Evolutionary conservation across 2,797 vertebrate genomes (phyloP).

Genomic region (Tokudaia tokunoshimensis): DNA sequence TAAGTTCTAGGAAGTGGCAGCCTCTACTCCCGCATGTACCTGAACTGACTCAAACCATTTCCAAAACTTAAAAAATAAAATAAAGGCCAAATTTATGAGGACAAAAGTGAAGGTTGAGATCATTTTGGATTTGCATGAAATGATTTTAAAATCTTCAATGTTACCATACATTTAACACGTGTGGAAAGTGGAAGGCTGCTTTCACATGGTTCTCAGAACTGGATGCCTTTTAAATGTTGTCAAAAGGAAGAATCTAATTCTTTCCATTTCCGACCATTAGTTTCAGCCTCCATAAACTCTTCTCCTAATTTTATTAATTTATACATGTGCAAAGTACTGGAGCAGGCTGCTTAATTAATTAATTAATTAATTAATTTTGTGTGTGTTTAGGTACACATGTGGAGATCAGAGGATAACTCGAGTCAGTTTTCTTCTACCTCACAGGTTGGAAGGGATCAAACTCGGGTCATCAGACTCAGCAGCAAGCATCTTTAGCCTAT

Average conservation of each 20-base stretch:
- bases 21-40: not conserved
- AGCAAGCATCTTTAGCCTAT: not conserved
- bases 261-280: not conserved
- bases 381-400: not conserved
- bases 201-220: not conserved
- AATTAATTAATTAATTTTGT: not conserved
- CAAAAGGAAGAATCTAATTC: not conserved
- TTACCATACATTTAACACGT: not conserved
- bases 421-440: not conserved
- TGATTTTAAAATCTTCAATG: not conserved
- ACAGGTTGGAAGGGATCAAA: not conserved
- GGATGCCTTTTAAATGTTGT: not conserved
- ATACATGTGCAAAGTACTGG: not conserved
- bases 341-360: not conserved
- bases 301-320: constrained; percentile 23
- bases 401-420: not conserved
- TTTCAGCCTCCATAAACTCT: not conserved
- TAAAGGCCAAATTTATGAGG: not conserved
- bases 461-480: not conserved
- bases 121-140: not conserved
- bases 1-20: not conserved
- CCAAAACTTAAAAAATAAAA: not conserved
- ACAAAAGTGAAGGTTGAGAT: not conserved
- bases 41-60: not conserved
- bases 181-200: not conserved